Conservation (phyloP, 2,113 vertebrate genomes). For the Nothobranchius kuhntae region DNA sequence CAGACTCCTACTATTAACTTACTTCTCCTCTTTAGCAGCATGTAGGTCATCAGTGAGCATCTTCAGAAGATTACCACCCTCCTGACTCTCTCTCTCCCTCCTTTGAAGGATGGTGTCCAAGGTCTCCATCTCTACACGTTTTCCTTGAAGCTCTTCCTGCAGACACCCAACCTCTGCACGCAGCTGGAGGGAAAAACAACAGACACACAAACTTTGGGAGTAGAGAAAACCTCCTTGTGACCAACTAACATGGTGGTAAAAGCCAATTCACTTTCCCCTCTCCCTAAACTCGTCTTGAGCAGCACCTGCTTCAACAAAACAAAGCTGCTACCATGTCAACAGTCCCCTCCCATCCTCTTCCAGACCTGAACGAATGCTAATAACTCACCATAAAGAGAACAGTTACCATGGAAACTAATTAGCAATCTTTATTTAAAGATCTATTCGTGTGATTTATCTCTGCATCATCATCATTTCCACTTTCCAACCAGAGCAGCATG, state of each 20-base stretch:
- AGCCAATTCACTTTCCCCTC: constrained; percentile 19
- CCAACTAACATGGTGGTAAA: background rate
- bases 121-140: constrained; percentile 80
- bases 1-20: background rate
- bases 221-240: background rate
- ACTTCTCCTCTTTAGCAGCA: constrained; percentile 83
- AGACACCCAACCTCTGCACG: constrained; percentile 79
- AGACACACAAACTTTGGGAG: background rate
- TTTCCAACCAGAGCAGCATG: too few species aligned
- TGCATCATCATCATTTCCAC: too few species aligned
- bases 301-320: constrained; percentile 66
- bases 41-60: constrained; percentile 86
- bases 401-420: constrained; percentile 40
- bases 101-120: constrained; percentile 83
- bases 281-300: constrained; percentile 46
- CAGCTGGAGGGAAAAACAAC: constrained; percentile 75
- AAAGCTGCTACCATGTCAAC: constrained; percentile 69
- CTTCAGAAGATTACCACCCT: constrained; percentile 82
- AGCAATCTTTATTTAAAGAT: background rate
- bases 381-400: constrained; percentile 38
- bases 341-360: constrained; percentile 48
- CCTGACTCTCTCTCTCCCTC: constrained; percentile 84
- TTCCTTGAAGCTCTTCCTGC: constrained; percentile 77
- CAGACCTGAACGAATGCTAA: constrained; percentile 38
- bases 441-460: too few species aligned